phyloP scores from a whole-genome alignment of 2,113 vertebrate species.

The Alces alces region DNA sequence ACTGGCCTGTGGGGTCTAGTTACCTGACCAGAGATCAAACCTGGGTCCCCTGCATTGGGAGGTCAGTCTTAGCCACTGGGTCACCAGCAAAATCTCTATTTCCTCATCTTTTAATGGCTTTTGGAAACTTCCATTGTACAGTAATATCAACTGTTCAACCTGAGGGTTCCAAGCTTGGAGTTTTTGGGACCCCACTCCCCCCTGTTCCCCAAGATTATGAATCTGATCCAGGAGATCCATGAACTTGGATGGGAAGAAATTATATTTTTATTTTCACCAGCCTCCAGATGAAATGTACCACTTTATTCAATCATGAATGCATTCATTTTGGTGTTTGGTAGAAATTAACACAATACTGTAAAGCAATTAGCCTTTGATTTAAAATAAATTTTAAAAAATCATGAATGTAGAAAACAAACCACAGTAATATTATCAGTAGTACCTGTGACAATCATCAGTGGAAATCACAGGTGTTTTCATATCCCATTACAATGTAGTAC shows the following conservation, averaged over 20 bases:
- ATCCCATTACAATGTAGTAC: not conserved
- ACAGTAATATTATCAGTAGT: not conserved
- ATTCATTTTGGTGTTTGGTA: not conserved
- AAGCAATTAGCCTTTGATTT: not conserved
- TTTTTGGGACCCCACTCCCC: not conserved
- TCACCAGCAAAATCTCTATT: not conserved
- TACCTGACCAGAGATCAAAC: not conserved
- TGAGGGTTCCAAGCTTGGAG: not conserved
- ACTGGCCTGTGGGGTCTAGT: not conserved
- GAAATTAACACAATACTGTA: not conserved
- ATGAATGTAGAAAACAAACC: not conserved
- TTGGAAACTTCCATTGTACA: not conserved
- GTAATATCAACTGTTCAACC: not conserved
- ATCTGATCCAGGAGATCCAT: not conserved
- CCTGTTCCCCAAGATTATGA: not conserved
- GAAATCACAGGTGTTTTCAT: not conserved
- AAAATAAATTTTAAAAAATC: fast-evolving
- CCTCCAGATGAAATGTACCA: not conserved
- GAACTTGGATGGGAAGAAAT: not conserved
- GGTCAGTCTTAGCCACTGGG: not conserved
- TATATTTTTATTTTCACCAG: not conserved
- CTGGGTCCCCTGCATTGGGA: not conserved
- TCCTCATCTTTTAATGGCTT: not conserved
- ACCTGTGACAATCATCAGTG: not conserved
- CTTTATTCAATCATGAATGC: not conserved